Evolutionary conservation across 1,140 invertebrate species (phyloP).

Genomic region (Pseudomyrmex cubaensis): DNA sequence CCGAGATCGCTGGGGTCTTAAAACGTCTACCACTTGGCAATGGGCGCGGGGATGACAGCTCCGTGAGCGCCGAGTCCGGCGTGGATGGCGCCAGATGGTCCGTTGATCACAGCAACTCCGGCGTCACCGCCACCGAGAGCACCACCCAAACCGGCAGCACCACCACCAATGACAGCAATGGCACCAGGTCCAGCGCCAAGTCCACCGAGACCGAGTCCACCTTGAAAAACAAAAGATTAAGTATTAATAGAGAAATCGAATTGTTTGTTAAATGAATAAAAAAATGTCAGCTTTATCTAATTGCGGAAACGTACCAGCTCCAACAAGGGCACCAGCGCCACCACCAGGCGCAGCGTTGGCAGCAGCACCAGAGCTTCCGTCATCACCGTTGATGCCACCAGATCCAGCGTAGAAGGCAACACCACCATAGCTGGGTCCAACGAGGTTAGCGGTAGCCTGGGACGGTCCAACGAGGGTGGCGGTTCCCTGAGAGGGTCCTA

Average conservation of each 20-base stretch:
- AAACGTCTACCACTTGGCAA: slow-evolving; percentile 84
- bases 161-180: slow-evolving; percentile 84
- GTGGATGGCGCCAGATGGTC: slow-evolving; percentile 85
- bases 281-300: neutral
- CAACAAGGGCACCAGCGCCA: slow-evolving; percentile 65
- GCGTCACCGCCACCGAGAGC: slow-evolving; percentile 84
- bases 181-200: slow-evolving; percentile 77
- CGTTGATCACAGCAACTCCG: slow-evolving; percentile 85
- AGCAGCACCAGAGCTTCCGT: slow-evolving; percentile 84
- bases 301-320: slow-evolving; percentile 21
- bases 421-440: slow-evolving; percentile 84
- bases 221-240: neutral
- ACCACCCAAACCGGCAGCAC: slow-evolving; percentile 81
- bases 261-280: neutral
- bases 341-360: slow-evolving; percentile 83
- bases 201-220: slow-evolving; percentile 18
- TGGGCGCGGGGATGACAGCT: slow-evolving; percentile 84
- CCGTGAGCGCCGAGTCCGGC: slow-evolving; percentile 85
- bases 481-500: slow-evolving; percentile 83
- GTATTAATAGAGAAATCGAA: neutral
- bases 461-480: slow-evolving; percentile 83
- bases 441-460: slow-evolving; percentile 83
- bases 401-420: slow-evolving; percentile 83
- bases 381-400: slow-evolving; percentile 85
- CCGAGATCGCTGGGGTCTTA: slow-evolving; percentile 85